These are phyloP conservation scores for Virgularia gustaviana DNA, from an alignment of 92 coral and sea anemone genomes.

Conservation along the genomic window DNA sequence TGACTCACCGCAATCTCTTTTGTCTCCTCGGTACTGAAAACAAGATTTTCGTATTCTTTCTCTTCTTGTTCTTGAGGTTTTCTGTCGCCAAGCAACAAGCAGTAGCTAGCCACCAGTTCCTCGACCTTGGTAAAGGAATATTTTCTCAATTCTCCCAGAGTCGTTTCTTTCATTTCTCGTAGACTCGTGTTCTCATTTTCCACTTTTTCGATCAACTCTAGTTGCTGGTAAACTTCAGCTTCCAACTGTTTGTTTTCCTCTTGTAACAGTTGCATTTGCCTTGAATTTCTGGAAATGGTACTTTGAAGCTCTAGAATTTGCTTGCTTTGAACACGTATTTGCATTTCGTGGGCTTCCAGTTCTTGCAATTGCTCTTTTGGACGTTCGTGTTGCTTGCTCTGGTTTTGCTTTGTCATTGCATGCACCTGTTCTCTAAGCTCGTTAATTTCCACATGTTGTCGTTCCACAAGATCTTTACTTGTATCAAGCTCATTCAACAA, in stretches of 20 bases:
- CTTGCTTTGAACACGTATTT: no score
- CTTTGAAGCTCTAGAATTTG: conserved; percentile 7
- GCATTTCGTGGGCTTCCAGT: not conserved
- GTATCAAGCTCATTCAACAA: conserved; percentile 15
- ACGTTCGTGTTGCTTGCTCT: not conserved
- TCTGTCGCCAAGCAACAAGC: not conserved
- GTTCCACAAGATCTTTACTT: not conserved
- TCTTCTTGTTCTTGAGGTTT: not conserved
- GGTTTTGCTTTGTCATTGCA: conserved; percentile 3
- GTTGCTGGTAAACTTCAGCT: conserved; percentile 23
- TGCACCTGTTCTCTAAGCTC: not conserved
- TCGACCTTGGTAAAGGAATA: not conserved
- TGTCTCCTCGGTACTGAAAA: not conserved
- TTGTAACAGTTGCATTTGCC: not conserved
- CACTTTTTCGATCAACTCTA: conserved; percentile 7
- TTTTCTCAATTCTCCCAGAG: not conserved
- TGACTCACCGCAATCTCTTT: not conserved
- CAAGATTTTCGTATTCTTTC: not conserved
- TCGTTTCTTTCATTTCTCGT: not conserved
- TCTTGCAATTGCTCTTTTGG: not conserved
- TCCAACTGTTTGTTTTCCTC: conserved; percentile 7
- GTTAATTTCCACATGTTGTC: not conserved
- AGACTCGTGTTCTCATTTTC: not conserved
- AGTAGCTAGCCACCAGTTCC: not conserved
- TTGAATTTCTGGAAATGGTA: not conserved